A percentile compares a stretch with the other conserved stretches of the same genome.
These are phyloP conservation scores for Hippocampus barbouri DNA, from an alignment of 2,113 vertebrate genomes.

Conservation along the genomic window DNA sequence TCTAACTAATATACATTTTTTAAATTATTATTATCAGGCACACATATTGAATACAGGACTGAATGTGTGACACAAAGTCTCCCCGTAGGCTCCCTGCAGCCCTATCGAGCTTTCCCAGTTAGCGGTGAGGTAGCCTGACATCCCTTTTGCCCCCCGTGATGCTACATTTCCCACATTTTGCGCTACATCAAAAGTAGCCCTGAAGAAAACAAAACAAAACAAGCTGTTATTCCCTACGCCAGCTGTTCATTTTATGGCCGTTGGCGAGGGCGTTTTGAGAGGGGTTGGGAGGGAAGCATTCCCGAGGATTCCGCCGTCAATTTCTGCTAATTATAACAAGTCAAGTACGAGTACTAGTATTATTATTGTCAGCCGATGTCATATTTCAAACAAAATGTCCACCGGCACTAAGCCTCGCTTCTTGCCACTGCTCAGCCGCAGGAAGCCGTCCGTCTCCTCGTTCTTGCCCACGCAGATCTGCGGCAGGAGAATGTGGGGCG, in stretches of 20 bases:
- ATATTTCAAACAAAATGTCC: conserved; percentile 78
- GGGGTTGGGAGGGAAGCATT: conserved; percentile 31
- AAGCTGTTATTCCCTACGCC: background rate
- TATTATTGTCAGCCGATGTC: conserved; percentile 41
- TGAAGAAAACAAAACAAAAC: conserved; percentile 23
- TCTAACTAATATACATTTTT: too few relatives aligned
- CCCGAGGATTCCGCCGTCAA: conserved; percentile 48
- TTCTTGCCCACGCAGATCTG: conserved; percentile 84
- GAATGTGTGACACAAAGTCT: background rate
- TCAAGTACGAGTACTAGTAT: background rate
- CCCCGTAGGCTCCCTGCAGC: background rate
- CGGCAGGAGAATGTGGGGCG: conserved; percentile 10
- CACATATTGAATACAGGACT: background rate
- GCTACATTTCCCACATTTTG: conserved; percentile 55
- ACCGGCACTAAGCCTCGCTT: conserved; percentile 83
- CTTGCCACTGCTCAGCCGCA: conserved; percentile 84
- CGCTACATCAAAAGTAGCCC: conserved; percentile 57
- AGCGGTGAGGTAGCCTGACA: conserved; percentile 54
- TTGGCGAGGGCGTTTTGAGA: background rate
- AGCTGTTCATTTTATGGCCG: background rate
- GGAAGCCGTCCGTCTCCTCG: conserved; percentile 76
- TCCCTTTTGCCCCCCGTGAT: conserved; percentile 31
- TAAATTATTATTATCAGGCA: background rate
- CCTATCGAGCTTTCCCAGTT: conserved; percentile 10
- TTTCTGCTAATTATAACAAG: conserved; percentile 10